Evolutionary conservation across 2,797 vertebrate genomes (phyloP), one percentile per base, ranked within the genome.

Genomic region (Lacerta agilis): DNA sequence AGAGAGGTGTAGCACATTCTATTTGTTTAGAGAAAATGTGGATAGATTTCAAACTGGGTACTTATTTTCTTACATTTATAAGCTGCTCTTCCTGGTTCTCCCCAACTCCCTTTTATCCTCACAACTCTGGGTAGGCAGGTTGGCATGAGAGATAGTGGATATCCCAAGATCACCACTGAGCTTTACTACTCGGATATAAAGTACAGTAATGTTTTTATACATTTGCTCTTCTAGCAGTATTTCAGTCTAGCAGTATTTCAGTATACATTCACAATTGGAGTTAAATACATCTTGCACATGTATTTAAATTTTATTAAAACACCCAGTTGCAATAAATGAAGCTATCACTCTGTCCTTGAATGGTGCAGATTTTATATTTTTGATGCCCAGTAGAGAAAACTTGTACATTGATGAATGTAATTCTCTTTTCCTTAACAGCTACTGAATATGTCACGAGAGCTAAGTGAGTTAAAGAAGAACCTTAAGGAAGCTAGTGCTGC

Each of bases 381-480:
- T 75, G 25, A 45, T 83, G 79, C n/a, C 82, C 90, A 55, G 15
- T 55, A 1, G 10, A 58, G 89, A 77, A 64, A 91, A 93, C 91
- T 69, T 10, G 27, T 86, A 15, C 3, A 1, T 64, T 67, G n/a
- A 41, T 67, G 11, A 82, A 69, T 58, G 29, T 69, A 25, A 58
- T 75, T 72, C 27, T 79, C 23, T 66, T 85, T 80, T 92, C 91
- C 89, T 94, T 29, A 94, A 92, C 91, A 99, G 99, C 97, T 99
- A 87, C 96, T 99, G 93, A 99, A 99, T 95, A 99, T 99, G 98
- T 99, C 99, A 64, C 97, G 98, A 90, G 99, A 99, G 95, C 97
- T 99, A 89, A 99, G 98, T 27, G 98, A 98, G 73, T 93, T 99
- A 94, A 99, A 97, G 97, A 97, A 96, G 93, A 98, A 98, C 89